phyloP scores from a whole-genome alignment of 2,113 vertebrate genomes.

The Oceanites oceanicus region DNA sequence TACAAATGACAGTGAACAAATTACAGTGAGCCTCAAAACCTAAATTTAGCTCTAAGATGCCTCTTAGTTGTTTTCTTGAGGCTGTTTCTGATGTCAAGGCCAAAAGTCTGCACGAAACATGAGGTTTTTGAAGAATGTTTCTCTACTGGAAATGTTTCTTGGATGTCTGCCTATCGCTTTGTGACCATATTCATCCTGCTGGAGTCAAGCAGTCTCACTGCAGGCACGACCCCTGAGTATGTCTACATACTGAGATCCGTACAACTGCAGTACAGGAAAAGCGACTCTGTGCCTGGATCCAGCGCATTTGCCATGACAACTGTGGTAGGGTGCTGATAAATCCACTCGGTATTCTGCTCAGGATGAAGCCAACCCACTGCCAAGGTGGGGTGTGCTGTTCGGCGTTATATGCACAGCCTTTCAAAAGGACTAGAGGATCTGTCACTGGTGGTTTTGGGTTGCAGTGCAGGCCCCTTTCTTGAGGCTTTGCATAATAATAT shows the following conservation, averaged over 20 bases:
- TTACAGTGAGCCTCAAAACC: not conserved
- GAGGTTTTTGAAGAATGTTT: not conserved
- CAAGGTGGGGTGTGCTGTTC: not conserved
- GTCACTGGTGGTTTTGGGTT: not conserved
- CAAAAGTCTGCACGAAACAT: not conserved
- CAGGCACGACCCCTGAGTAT: not conserved
- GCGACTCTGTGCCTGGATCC: not conserved
- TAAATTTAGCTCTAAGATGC: not conserved
- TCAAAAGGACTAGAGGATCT: not conserved
- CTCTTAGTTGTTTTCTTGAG: not conserved
- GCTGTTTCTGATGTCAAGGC: not conserved
- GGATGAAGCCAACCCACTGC: not conserved
- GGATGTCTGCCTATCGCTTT: not conserved
- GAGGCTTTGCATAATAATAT: not conserved
- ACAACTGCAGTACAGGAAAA: not conserved
- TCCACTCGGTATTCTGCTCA: not conserved
- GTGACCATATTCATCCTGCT: not conserved
- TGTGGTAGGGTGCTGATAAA: not conserved
- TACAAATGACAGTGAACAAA: no score
- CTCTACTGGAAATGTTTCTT: not conserved
- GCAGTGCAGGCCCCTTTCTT: not conserved
- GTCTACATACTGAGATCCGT: not conserved
- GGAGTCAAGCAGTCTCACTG: not conserved
- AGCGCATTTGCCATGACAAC: not conserved
- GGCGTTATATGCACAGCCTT: not conserved